Percentiles rank a stretch among this genome's conserved stretches.
Conservation (phyloP, 2,797 vertebrate species). For the Acanthopagrus latus region DNA sequence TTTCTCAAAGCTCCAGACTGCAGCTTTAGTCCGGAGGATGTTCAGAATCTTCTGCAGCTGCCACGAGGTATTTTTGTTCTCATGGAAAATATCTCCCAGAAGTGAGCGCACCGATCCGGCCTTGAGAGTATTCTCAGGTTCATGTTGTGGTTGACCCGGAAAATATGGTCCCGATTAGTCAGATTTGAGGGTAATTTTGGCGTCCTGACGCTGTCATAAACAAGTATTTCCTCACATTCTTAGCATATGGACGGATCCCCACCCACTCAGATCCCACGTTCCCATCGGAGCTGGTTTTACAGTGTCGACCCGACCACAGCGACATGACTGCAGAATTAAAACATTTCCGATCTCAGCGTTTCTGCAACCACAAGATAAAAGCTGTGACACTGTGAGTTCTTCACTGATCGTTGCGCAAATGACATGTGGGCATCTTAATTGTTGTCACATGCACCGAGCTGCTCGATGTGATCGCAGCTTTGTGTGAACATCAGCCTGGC, state of each 20-base stretch:
- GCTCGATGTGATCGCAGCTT: background rate
- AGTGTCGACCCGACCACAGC: constrained; percentile 41
- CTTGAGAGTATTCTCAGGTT: constrained; percentile 59
- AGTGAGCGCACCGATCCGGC: constrained; percentile 45
- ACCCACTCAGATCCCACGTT: constrained; percentile 34
- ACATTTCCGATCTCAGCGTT: constrained; percentile 69
- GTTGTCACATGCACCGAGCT: constrained; percentile 40
- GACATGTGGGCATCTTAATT: constrained; percentile 51
- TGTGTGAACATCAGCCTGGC: background rate
- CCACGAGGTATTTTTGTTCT: constrained; percentile 33
- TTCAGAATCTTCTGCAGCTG: constrained; percentile 37
- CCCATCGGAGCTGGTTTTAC: constrained; percentile 42
- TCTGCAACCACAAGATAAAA: constrained; percentile 65
- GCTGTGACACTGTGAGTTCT: constrained; percentile 32
- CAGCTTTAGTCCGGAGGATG: no score
- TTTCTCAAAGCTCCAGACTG: no score
- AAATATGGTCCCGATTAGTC: constrained; percentile 74
- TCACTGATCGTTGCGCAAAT: constrained; percentile 46
- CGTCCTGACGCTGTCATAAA: constrained; percentile 55
- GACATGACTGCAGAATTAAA: constrained; percentile 64
- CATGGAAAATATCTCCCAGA: constrained; percentile 52
- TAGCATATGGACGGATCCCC: constrained; percentile 41
- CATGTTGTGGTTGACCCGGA: constrained; percentile 59
- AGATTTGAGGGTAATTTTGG: constrained; percentile 67
- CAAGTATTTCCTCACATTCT: constrained; percentile 60